Conservation (phyloP, 2,888 invertebrate genomes). For the Allygus modestus region DNA sequence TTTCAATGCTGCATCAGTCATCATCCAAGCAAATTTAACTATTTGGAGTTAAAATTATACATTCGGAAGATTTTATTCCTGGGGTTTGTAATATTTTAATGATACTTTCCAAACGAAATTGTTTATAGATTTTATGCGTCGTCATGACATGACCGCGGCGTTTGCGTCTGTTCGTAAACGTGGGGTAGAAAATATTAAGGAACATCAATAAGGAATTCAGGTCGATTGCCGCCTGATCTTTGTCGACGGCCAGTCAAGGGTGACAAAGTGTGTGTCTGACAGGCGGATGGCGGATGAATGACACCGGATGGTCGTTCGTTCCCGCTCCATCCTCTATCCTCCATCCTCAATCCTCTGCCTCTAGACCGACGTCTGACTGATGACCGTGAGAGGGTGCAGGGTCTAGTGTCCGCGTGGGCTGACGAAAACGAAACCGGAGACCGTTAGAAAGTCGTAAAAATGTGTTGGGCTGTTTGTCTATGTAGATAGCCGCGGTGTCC, state of each 20-base stretch:
- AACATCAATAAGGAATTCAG: slow-evolving; percentile 15
- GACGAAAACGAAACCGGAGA: slow-evolving; percentile 32
- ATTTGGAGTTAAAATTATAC: no score
- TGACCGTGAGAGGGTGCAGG: not conserved
- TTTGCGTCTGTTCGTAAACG: no score
- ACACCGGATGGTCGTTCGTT: slow-evolving; percentile 13
- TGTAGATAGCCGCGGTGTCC: not conserved
- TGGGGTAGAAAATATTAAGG: not conserved
- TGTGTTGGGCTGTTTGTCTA: slow-evolving; percentile 22
- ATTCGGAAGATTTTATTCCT: no score
- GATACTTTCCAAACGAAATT: no score
- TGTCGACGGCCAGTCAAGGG: not conserved
- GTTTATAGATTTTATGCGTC: no score
- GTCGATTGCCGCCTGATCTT: slow-evolving; percentile 8
- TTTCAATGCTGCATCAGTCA: no score
- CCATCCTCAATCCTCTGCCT: no score
- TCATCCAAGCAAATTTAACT: no score
- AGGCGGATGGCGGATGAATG: not conserved
- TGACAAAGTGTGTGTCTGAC: not conserved
- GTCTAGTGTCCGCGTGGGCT: not conserved
- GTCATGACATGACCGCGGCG: no score
- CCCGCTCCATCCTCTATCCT: not conserved
- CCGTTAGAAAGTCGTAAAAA: slow-evolving; percentile 19
- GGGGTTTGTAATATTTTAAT: no score
- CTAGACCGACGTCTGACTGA: not conserved